phyloP scores from a whole-genome alignment of 2,113 vertebrate species.

The Saccopteryx bilineata region DNA sequence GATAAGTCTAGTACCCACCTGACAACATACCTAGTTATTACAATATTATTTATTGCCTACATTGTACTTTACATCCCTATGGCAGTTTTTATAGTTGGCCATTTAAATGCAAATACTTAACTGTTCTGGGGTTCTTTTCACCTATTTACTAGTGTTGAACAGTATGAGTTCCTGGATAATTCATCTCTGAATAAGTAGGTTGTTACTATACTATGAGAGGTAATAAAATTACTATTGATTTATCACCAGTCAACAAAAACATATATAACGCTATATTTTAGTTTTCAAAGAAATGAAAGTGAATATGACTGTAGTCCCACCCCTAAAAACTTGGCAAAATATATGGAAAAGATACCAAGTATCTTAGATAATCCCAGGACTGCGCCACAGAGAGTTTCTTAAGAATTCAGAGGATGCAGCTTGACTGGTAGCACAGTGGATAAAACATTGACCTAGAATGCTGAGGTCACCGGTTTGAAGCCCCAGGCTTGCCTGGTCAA shows the following conservation, averaged over 20 bases:
- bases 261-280: neutral
- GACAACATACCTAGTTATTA: neutral
- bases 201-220: neutral
- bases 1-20: neutral
- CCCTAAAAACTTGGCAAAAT: neutral
- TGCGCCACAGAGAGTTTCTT: neutral
- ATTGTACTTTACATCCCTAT: neutral
- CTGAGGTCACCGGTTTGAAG: too few species aligned
- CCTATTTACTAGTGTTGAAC: neutral
- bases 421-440: too few species aligned
- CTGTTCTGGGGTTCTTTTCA: neutral
- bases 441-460: too few species aligned
- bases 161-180: neutral
- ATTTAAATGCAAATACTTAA: slow-evolving; percentile 1
- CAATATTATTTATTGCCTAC: neutral
- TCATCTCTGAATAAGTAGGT: neutral
- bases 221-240: slow-evolving; percentile 39
- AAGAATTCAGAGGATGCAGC: neutral
- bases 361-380: neutral
- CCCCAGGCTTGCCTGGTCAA: too few species aligned
- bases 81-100: neutral
- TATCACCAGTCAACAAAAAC: slow-evolving; percentile 9
- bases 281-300: slow-evolving; percentile 39
- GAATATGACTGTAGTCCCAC: neutral
- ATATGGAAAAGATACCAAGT: neutral